Evolutionary conservation across 2,888 invertebrate species (phyloP).

Genomic region (Nysson spinosus): DNA sequence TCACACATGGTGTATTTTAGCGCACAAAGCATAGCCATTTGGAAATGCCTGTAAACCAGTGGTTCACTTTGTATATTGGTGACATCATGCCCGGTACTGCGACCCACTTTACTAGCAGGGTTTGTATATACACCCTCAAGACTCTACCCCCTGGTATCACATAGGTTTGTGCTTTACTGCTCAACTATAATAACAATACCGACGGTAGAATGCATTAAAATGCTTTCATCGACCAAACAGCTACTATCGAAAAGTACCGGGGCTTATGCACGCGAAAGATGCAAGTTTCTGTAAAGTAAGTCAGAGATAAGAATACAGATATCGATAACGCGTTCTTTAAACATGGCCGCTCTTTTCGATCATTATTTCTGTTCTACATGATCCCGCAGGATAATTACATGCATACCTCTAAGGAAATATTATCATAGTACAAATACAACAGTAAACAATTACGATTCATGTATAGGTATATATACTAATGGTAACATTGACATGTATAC

Average conservation of each 20-base stretch:
- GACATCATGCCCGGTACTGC: conserved; percentile 39
- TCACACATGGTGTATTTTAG: conserved; percentile 22
- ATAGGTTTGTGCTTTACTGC: conserved; percentile 14
- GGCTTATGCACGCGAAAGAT: background rate
- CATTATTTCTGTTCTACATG: too few species aligned
- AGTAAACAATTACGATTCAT: too few species aligned
- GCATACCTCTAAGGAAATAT: too few species aligned
- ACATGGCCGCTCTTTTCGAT: too few species aligned
- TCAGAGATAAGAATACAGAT: too few species aligned
- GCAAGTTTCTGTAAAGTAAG: too few species aligned
- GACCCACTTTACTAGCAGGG: conserved; percentile 49
- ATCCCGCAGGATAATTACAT: too few species aligned
- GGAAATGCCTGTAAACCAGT: conserved; percentile 54
- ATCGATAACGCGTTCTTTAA: too few species aligned
- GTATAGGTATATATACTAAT: too few species aligned
- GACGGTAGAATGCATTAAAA: conserved; percentile 11
- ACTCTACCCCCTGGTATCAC: conserved; percentile 35
- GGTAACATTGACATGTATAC: too few species aligned
- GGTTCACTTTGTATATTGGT: conserved; percentile 44
- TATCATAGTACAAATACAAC: too few species aligned
- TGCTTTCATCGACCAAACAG: conserved; percentile 6
- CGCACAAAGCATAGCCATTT: conserved; percentile 45
- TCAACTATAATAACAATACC: background rate
- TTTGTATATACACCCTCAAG: conserved; percentile 49
- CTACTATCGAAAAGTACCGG: background rate